Conservation (phyloP, 2,113 vertebrate species). For the Dascyllus trimaculatus region DNA sequence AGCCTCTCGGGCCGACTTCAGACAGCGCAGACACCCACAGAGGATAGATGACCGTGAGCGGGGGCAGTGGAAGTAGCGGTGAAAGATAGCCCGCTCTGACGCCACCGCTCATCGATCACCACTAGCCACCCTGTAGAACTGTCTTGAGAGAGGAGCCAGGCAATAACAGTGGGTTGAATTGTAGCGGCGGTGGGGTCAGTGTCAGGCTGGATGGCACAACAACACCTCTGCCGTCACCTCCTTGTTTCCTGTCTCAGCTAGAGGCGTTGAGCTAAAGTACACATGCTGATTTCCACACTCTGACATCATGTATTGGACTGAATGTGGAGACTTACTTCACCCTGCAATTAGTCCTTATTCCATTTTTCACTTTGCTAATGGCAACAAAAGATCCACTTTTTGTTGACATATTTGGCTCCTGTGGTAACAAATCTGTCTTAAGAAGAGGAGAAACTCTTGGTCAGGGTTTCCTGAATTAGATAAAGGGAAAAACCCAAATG, state of each 20-base stretch:
- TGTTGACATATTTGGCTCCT: slow-evolving; percentile 25
- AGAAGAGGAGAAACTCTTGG: slow-evolving; percentile 17
- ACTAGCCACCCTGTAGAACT: slow-evolving; percentile 51
- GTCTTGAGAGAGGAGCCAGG: slow-evolving; percentile 58
- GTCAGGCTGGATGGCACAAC: slow-evolving; percentile 35
- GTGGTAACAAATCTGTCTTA: slow-evolving; percentile 9
- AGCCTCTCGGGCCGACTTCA: slow-evolving; percentile 44
- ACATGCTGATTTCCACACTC: slow-evolving; percentile 11
- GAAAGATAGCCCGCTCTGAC: slow-evolving; percentile 71
- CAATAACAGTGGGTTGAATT: slow-evolving; percentile 59
- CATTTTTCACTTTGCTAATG: slow-evolving; percentile 3
- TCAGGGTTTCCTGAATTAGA: slow-evolving; percentile 29
- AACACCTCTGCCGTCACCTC: slow-evolving; percentile 43
- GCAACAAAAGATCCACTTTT: slow-evolving; percentile 31
- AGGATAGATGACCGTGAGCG: slow-evolving; percentile 76
- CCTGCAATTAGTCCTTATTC: slow-evolving; percentile 5
- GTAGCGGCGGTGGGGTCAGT: slow-evolving; percentile 39
- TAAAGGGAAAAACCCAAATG: slow-evolving; percentile 19
- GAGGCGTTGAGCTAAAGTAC: slow-evolving; percentile 18
- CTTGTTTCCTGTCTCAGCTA: slow-evolving; percentile 26
- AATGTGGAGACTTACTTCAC: slow-evolving; percentile 15
- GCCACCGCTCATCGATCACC: slow-evolving; percentile 72
- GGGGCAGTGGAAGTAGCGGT: slow-evolving; percentile 63
- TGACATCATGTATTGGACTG: slow-evolving; percentile 26
- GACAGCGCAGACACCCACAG: slow-evolving; percentile 68